phyloP scores from a whole-genome alignment of 1,140 invertebrate genomes.

The Euwallacea similis region DNA sequence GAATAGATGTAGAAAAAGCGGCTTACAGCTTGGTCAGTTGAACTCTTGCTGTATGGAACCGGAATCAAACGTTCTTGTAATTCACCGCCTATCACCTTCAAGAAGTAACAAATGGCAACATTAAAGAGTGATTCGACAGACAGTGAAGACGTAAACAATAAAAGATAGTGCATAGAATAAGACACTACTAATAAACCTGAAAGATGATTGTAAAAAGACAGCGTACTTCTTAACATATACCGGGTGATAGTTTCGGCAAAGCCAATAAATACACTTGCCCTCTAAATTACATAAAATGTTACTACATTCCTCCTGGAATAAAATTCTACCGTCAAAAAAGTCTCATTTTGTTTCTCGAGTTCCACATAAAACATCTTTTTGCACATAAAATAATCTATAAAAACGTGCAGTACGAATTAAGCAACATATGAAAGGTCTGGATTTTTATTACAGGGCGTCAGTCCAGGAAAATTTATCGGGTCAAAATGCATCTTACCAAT shows the following conservation, averaged over 20 bases:
- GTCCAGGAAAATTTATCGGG: conserved; percentile 21
- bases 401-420: conserved; percentile 4
- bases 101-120: conserved; percentile 63
- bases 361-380: no score
- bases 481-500: conserved; percentile 38
- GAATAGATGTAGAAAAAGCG: conserved; percentile 59
- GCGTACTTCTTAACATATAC: conserved; percentile 33
- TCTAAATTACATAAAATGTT: no score
- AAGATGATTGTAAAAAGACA: conserved; percentile 45
- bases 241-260: conserved; percentile 35
- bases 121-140: conserved; percentile 55
- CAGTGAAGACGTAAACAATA: conserved; percentile 52
- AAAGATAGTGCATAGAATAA: conserved; percentile 53
- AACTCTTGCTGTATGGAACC: conserved; percentile 98
- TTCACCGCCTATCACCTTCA: conserved; percentile 98
- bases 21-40: conserved; percentile 99
- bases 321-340: not conserved
- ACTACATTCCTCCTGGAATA: no score
- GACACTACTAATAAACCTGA: conserved; percentile 52
- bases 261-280: conserved; percentile 26
- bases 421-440: conserved; percentile 30
- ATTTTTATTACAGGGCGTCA: conserved; percentile 21
- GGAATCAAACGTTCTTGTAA: conserved; percentile 99
- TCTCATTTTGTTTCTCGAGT: no score
- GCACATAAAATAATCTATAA: no score